Percentiles rank a stretch among this genome's conserved stretches.
These are phyloP conservation scores for Drosophila tanythrix DNA, from an alignment of 2,888 invertebrate genomes.

Conservation along the genomic window DNA sequence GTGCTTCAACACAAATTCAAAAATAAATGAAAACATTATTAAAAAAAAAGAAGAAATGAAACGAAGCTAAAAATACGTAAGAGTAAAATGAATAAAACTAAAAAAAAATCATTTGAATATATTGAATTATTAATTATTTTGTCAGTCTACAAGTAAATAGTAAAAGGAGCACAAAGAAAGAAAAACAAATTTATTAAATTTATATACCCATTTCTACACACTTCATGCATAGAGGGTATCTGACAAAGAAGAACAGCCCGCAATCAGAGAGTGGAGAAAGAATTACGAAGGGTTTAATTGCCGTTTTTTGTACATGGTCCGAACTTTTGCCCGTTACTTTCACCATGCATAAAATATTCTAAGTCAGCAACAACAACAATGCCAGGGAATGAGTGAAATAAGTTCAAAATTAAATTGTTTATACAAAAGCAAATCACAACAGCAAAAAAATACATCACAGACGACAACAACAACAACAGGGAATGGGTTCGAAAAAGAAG, in stretches of 20 bases:
- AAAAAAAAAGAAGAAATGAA: neutral
- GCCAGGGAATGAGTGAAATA: constrained; percentile 36
- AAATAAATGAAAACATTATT: neutral
- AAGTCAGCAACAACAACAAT: constrained; percentile 30
- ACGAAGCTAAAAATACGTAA: constrained; percentile 7
- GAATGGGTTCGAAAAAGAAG: constrained; percentile 7
- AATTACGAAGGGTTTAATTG: constrained; percentile 59
- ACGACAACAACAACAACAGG: constrained; percentile 24
- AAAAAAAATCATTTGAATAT: neutral
- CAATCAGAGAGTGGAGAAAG: constrained; percentile 13
- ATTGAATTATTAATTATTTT: neutral
- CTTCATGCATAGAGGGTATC: neutral
- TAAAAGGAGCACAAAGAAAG: neutral
- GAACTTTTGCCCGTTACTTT: constrained; percentile 66
- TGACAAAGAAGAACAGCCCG: constrained; percentile 10
- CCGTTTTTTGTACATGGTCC: constrained; percentile 52
- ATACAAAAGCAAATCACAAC: constrained; percentile 35
- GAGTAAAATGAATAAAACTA: neutral
- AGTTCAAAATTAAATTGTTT: constrained; percentile 67
- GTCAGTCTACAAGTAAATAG: neutral
- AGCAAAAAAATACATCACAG: constrained; percentile 10
- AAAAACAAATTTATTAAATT: neutral
- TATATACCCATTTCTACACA: neutral
- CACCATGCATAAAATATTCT: constrained; percentile 66
- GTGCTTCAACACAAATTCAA: neutral